These are phyloP conservation scores for Oplegnathus fasciatus DNA, from an alignment of 2,113 vertebrate genomes.

Conservation along the genomic window DNA sequence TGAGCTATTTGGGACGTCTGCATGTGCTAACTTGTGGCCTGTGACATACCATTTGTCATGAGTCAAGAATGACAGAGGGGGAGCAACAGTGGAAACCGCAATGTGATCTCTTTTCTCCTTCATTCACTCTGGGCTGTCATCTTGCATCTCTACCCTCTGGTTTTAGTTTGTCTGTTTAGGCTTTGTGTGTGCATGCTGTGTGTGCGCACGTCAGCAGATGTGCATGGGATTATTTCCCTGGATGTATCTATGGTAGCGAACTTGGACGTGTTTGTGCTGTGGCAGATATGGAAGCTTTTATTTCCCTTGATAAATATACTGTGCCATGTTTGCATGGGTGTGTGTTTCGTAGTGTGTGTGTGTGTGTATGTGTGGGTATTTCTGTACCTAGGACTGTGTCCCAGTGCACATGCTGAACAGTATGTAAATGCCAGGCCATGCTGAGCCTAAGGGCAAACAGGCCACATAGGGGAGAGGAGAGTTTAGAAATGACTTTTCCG, in stretches of 20 bases:
- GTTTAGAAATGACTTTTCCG: constrained; percentile 63
- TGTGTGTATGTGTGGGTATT: constrained; percentile 33
- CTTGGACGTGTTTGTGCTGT: background rate
- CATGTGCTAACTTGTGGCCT: constrained; percentile 54
- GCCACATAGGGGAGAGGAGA: constrained; percentile 56
- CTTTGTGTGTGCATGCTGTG: background rate
- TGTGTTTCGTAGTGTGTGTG: constrained; percentile 11
- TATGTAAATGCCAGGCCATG: constrained; percentile 69
- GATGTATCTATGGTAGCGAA: background rate
- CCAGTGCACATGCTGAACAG: constrained; percentile 49
- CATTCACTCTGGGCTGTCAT: constrained; percentile 42
- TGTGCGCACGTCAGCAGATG: constrained; percentile 14
- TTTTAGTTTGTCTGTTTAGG: constrained; percentile 43
- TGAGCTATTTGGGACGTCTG: constrained; percentile 20
- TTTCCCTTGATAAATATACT: constrained; percentile 26
- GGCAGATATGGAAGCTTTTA: constrained; percentile 31
- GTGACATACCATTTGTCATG: constrained; percentile 58
- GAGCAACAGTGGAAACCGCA: constrained; percentile 52
- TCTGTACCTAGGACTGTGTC: constrained; percentile 37
- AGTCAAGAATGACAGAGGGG: constrained; percentile 60
- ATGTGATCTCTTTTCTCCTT: constrained; percentile 38
- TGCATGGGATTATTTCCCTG: background rate
- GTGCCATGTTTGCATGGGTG: constrained; percentile 19
- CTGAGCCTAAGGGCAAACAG: constrained; percentile 53
- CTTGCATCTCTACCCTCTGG: constrained; percentile 2